Evolutionary conservation across 2,797 vertebrate genomes (phyloP).

Genomic region (Pelodytes ibericus): DNA sequence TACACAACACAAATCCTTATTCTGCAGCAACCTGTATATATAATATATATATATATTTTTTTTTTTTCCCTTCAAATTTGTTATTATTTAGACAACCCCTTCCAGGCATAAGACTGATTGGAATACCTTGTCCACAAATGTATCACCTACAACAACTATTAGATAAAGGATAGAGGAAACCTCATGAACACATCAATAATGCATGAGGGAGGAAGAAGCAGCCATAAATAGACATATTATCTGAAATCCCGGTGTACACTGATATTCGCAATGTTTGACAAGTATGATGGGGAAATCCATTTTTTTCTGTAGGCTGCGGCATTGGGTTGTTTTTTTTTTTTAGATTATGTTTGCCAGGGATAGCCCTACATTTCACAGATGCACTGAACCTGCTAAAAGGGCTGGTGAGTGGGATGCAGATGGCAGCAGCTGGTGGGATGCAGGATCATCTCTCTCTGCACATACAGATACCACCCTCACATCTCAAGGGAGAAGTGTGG

Average conservation of each 20-base stretch:
- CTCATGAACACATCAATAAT: slow-evolving; percentile 44
- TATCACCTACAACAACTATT: slow-evolving; percentile 23
- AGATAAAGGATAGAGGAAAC: slow-evolving; percentile 31
- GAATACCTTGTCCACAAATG: slow-evolving; percentile 38
- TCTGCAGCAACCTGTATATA: too few species aligned
- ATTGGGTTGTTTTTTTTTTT: slow-evolving; percentile 32
- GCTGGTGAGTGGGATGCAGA: slow-evolving; percentile 42
- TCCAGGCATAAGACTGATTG: slow-evolving; percentile 12
- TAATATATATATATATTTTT: not conserved
- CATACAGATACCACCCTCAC: slow-evolving; percentile 46
- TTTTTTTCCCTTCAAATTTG: not conserved
- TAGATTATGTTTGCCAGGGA: slow-evolving; percentile 33
- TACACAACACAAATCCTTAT: too few species aligned
- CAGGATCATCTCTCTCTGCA: slow-evolving; percentile 24
- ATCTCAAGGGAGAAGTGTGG: slow-evolving; percentile 38
- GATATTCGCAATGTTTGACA: slow-evolving; percentile 40
- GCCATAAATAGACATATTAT: slow-evolving; percentile 47
- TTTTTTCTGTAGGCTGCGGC: slow-evolving; percentile 36
- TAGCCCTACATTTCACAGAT: slow-evolving; percentile 39
- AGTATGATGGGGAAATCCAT: slow-evolving; percentile 37
- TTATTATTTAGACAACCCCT: slow-evolving; percentile 16
- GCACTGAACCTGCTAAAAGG: slow-evolving; percentile 36
- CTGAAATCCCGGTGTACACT: slow-evolving; percentile 18
- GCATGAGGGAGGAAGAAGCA: slow-evolving; percentile 28
- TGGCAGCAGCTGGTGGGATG: slow-evolving; percentile 40